Evolutionary conservation across 2,113 vertebrate species (phyloP), one percentile per base, ranked within the genome.

Genomic region (Collichthys lucidus): DNA sequence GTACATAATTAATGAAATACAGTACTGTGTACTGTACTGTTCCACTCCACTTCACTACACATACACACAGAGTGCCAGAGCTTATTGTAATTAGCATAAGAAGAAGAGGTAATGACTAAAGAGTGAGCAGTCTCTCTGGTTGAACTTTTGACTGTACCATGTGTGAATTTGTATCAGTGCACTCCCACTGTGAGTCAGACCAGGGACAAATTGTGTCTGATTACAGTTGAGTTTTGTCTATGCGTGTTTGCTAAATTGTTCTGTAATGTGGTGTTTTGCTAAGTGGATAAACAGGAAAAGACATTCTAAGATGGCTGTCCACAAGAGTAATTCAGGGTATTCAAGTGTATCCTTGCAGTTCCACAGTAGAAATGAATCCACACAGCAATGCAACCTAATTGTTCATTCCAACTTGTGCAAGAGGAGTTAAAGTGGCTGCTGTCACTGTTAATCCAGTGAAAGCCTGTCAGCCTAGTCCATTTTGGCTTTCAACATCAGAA

Each of bases 361-460:
- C 19, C 50, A 35, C 57, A 69, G 53, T 42, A 52, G 20, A 66
- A 35, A 64, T 46, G 31, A 52, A 62, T 78, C 14, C 73, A 60
- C 59, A 47, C 40, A n/a, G 53, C 65, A 40, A 56, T 11, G 47
- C 42, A 53, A 59, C 69, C 67, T 79, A 56, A 82, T 76, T 82
- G 72, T 89, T 84, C 66, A 73, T 83, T 86, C 63, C 9, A 31
- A 80, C 69, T 77, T 7, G 65, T 63, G 79, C 46, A 80, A 65
- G 67, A 46, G 42, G 67, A 86, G 63, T 61, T 77, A 76, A 74
- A 84, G 75, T n/a, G 35, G 63, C 79, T 83, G 79, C 76, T 88
- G 84, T 88, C 79, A 76, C 31, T 69, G 83, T 75, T 88, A 84
- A 89, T 82, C 75, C 72, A n/a, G 57, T 66, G 20, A 80, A 82